A percentile compares a stretch with the other conserved stretches of the same genome.
Conservation (phyloP, 2,888 invertebrate genomes). For the Xestoiulus laeticollis region DNA sequence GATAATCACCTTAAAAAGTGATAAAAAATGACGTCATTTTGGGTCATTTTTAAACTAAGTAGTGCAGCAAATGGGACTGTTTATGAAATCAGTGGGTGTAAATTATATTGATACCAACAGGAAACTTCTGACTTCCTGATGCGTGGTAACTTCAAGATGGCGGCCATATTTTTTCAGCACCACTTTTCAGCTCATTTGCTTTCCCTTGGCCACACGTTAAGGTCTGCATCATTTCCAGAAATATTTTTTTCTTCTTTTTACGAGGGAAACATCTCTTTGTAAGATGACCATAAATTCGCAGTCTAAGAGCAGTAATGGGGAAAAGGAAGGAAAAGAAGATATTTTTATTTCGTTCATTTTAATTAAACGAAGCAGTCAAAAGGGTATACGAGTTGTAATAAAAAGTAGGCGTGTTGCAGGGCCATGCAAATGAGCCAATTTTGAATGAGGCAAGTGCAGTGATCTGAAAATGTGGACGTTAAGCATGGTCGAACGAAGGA, state of each 20-base stretch:
- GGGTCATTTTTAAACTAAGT: too few species aligned
- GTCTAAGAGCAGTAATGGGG: neutral
- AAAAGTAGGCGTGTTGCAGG: neutral
- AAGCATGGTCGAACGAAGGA: neutral
- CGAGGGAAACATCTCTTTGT: neutral
- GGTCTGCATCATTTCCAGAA: neutral
- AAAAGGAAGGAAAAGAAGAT: neutral
- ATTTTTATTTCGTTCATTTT: constrained; percentile 19
- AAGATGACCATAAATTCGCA: constrained; percentile 8
- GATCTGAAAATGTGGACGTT: neutral
- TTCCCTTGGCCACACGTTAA: too few species aligned
- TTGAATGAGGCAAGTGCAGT: neutral
- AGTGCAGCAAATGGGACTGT: too few species aligned
- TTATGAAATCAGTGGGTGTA: too few species aligned
- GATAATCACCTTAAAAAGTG: too few species aligned
- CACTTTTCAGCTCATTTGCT: neutral
- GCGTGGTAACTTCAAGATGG: neutral
- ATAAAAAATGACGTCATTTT: too few species aligned
- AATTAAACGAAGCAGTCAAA: neutral
- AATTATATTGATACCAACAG: too few species aligned
- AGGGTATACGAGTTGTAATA: neutral
- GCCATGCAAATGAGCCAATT: neutral
- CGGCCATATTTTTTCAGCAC: neutral
- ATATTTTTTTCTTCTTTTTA: neutral
- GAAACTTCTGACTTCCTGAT: neutral